A percentile compares a stretch with the other conserved stretches of the same genome.
These are phyloP conservation scores for Clanis bilineata DNA, from an alignment of 2,888 invertebrate genomes.

Conservation along the genomic window DNA sequence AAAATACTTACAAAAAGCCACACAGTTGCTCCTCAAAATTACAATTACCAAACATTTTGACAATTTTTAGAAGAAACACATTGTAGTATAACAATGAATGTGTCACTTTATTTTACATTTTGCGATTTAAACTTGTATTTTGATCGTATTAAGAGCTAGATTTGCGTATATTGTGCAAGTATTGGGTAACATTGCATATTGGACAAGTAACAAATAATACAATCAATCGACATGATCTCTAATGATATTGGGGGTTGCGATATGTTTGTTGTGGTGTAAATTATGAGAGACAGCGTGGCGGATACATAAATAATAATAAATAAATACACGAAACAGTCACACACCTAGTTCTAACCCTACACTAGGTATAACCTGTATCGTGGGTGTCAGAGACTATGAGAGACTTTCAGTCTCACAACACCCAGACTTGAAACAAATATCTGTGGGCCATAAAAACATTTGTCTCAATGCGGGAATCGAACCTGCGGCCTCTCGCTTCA, in stretches of 20 bases:
- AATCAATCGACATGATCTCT: constrained; percentile 72
- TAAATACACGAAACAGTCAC: no score
- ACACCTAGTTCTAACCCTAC: no score
- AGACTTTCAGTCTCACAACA: no score
- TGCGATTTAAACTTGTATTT: constrained; percentile 2
- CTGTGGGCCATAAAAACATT: no score
- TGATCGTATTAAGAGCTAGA: accelerated
- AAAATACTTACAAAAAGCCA: not conserved
- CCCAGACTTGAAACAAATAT: no score
- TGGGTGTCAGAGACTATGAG: no score
- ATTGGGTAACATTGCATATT: constrained; percentile 33
- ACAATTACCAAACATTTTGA: not conserved
- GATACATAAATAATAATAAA: no score
- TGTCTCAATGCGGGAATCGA: no score
- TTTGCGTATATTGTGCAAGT: not conserved
- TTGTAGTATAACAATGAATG: constrained; percentile 22
- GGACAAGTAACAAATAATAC: constrained; percentile 59
- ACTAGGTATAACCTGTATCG: no score
- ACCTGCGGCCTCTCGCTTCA: no score
- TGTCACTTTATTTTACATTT: not conserved
- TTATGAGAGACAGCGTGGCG: constrained; percentile 34
- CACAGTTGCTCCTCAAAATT: not conserved
- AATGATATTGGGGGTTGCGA: constrained; percentile 62
- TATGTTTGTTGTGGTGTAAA: constrained; percentile 43
- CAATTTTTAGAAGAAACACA: constrained; percentile 28